A percentile compares a stretch with the other conserved stretches of the same genome.
Conservation (phyloP, 2,113 vertebrate species). For the Zootoca vivipara region DNA sequence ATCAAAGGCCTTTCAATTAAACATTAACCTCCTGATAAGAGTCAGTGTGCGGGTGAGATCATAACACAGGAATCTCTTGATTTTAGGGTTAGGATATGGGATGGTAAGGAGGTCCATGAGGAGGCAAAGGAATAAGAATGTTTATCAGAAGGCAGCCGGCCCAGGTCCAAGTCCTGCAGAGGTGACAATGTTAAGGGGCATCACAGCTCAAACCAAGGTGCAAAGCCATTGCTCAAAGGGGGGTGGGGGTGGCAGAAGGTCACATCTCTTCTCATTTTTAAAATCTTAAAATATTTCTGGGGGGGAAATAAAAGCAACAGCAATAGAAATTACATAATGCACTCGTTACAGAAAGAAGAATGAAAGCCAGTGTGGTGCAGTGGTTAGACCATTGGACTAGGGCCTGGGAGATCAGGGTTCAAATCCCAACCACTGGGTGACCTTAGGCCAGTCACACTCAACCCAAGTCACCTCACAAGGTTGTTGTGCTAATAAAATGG, state of each 20-base stretch:
- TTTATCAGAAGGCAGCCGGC: neutral
- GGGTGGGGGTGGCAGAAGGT: neutral
- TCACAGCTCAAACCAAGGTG: neutral
- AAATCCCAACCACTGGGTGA: no score
- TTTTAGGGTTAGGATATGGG: neutral
- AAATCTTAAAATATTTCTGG: neutral
- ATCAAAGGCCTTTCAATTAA: conserved; percentile 9
- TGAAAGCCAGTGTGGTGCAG: no score
- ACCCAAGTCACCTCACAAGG: no score
- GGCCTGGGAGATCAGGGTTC: no score
- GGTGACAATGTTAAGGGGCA: neutral
- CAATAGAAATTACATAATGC: no score
- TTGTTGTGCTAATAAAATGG: no score
- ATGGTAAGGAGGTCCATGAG: neutral
- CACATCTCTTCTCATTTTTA: neutral
- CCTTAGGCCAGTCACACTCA: no score
- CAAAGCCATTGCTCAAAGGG: neutral
- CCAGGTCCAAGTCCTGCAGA: neutral
- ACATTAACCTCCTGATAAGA: conserved; percentile 14
- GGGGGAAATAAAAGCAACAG: no score
- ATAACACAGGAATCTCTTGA: neutral
- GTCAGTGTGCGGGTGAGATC: neutral
- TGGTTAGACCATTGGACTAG: no score
- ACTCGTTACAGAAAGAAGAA: no score
- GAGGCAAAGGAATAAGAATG: neutral